A percentile compares a stretch with the other conserved stretches of the same genome.
phyloP scores from a whole-genome alignment of 64 coral and sea anemone genomes.

The Astreopora myriophthalma region DNA sequence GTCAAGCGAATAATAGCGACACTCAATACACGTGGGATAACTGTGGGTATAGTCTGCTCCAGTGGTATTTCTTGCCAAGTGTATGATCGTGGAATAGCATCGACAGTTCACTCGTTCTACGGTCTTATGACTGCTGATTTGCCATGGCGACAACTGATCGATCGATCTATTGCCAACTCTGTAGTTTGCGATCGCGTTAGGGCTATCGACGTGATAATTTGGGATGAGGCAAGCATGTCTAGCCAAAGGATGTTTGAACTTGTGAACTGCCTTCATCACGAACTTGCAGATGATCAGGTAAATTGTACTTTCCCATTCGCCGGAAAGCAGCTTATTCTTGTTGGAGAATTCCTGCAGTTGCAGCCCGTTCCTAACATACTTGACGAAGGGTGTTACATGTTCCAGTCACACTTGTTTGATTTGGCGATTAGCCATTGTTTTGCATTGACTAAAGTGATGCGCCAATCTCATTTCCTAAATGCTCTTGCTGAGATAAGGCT shows the following conservation, averaged over 20 bases:
- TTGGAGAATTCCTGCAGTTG: slow-evolving; percentile 46
- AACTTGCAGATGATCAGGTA: not conserved
- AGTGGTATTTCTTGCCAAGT: slow-evolving; percentile 35
- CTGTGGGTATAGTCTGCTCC: slow-evolving; percentile 1
- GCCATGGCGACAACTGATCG: slow-evolving; percentile 5
- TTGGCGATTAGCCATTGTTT: not conserved
- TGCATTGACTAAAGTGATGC: not conserved
- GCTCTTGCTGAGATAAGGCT: slow-evolving; percentile 27
- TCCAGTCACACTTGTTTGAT: not conserved
- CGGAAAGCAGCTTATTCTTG: slow-evolving; percentile 25
- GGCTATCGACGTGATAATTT: not conserved
- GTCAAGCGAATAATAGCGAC: not conserved
- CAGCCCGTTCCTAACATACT: slow-evolving; percentile 23
- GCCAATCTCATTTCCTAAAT: slow-evolving; percentile 26
- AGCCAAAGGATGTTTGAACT: slow-evolving; percentile 24
- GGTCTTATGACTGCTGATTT: slow-evolving; percentile 45
- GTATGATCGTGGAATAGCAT: not conserved
- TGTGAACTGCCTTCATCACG: slow-evolving; percentile 9
- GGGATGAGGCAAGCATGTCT: slow-evolving; percentile 48
- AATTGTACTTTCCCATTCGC: not conserved
- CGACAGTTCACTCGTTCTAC: slow-evolving; percentile 37
- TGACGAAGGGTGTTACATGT: slow-evolving; percentile 34
- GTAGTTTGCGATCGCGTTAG: not conserved
- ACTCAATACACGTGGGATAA: not conserved
- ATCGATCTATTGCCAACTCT: not conserved